Percentiles rank a stretch among this genome's conserved stretches.
These are phyloP conservation scores for Aplodontia rufa DNA, from an alignment of 2,113 vertebrate species.

Conservation along the genomic window DNA sequence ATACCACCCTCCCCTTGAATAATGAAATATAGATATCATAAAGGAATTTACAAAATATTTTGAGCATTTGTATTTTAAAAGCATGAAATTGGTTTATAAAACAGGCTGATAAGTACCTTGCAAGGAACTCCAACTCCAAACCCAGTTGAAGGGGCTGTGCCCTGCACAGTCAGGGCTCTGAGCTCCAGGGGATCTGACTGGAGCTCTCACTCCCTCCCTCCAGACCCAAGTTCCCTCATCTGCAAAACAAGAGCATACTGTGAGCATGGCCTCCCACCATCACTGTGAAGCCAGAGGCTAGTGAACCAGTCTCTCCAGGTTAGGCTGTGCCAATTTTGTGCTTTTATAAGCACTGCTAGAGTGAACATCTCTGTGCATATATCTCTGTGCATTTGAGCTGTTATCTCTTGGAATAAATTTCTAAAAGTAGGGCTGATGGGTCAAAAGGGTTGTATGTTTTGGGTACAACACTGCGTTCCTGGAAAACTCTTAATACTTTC, in stretches of 20 bases:
- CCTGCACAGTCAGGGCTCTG: neutral
- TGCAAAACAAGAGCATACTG: conserved; percentile 32
- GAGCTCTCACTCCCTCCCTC: conserved; percentile 62
- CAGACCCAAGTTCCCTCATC: conserved; percentile 63
- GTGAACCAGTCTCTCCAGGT: neutral
- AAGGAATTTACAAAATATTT: neutral
- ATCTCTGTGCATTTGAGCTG: neutral
- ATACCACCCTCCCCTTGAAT: neutral
- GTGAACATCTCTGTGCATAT: neutral
- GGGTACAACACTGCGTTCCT: neutral
- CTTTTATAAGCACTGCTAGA: neutral
- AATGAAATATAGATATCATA: neutral
- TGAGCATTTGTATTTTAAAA: neutral
- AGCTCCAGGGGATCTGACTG: neutral
- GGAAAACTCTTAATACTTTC: neutral
- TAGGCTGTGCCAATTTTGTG: neutral
- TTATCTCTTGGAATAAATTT: neutral
- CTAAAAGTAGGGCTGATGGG: neutral
- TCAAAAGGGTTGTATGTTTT: neutral
- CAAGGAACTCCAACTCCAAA: conserved; percentile 48
- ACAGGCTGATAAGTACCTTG: conserved; percentile 43
- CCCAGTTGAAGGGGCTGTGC: neutral
- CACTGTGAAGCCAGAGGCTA: accelerated
- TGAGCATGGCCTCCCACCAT: neutral
- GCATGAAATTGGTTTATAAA: neutral